Base-by-base conservation (phyloP, 2,888 invertebrate genomes). In the Pollenia angustigena region DNA sequence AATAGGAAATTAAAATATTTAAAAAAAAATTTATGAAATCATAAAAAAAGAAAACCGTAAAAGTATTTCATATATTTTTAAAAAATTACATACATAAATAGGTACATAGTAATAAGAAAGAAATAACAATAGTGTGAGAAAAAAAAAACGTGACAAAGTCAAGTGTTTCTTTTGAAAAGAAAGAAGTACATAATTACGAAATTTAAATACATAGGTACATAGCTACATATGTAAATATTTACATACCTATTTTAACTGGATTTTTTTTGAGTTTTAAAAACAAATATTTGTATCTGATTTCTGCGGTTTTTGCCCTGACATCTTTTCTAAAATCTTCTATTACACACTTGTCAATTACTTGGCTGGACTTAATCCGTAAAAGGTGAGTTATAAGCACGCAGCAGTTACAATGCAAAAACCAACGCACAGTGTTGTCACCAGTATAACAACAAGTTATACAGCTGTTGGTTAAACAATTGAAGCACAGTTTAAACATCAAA, bases 281-380 rank as follows among this genome's bases (percentile, higher is more conserved):
- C 58, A 58, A 14, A 12, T 60, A n/a, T 62, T 42, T 42, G 1
- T n/a, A 52, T n/a, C 32, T 52, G 69, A 4, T 11, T 14, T 44
- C 10, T 42, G 3, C 14, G 11, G 10, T n/a, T 16, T 60, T 40
- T 23, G 8, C 42, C 3, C 9, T 23, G n/a, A 40, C 60, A 44
- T 9, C 18, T 32, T 48, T 46, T 23, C 14, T 48, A 44, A 72
- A 64, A 69, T 62, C 68, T 81, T 75, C 74, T 68, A 68, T 81
- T 75, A 68, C 60, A 80, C 75, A 85, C 64, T 81, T 50, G 71
- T 75, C 75, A 81, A 80, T 69, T 80, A 75, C 62, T 85, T 71
- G 76, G 64, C 48, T 68, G 75, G 76, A 81, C 71, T 71, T 81
- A 71, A 81, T 85, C 56, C 56, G 6, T 42, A 18, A 58, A 76